A percentile compares a stretch with the other conserved stretches of the same genome.
phyloP scores from a whole-genome alignment of 2,888 invertebrate genomes.

The Pantelozetes paolii region DNA sequence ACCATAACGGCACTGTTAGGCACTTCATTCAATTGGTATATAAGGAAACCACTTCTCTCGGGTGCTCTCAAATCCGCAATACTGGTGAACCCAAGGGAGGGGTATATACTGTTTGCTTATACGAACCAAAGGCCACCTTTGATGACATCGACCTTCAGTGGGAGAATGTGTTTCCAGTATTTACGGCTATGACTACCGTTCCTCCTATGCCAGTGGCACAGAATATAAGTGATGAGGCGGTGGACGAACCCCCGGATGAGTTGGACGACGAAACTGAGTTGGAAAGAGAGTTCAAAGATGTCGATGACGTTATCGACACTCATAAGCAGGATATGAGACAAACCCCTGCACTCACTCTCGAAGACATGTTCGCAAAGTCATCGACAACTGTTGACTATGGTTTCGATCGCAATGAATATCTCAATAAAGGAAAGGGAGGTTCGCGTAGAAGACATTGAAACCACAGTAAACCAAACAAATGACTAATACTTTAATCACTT shows the following conservation, averaged over 20 bases:
- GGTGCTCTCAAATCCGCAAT: slow-evolving; percentile 19
- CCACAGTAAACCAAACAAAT: too few species aligned
- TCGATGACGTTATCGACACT: slow-evolving; percentile 7
- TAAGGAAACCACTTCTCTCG: not conserved
- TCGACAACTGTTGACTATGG: not conserved
- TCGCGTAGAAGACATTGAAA: not conserved
- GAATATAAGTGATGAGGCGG: too few species aligned
- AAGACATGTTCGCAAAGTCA: slow-evolving; percentile 14
- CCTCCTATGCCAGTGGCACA: too few species aligned
- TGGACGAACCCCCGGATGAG: not conserved
- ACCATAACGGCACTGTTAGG: not conserved
- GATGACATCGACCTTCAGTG: not conserved
- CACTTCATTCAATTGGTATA: slow-evolving; percentile 17
- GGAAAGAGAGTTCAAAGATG: slow-evolving; percentile 26
- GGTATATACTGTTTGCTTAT: slow-evolving; percentile 11
- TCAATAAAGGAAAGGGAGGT: not conserved
- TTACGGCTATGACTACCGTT: not conserved
- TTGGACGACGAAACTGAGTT: slow-evolving; percentile 28
- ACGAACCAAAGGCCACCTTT: not conserved
- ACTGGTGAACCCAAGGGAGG: not conserved
- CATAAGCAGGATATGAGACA: not conserved
- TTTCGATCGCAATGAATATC: slow-evolving; percentile 10
- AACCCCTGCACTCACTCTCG: not conserved
- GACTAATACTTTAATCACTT: too few species aligned
- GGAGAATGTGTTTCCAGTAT: slow-evolving; percentile 11